Evolutionary conservation across 1,140 invertebrate genomes (phyloP).

Genomic region (Drosophila virilis): DNA sequence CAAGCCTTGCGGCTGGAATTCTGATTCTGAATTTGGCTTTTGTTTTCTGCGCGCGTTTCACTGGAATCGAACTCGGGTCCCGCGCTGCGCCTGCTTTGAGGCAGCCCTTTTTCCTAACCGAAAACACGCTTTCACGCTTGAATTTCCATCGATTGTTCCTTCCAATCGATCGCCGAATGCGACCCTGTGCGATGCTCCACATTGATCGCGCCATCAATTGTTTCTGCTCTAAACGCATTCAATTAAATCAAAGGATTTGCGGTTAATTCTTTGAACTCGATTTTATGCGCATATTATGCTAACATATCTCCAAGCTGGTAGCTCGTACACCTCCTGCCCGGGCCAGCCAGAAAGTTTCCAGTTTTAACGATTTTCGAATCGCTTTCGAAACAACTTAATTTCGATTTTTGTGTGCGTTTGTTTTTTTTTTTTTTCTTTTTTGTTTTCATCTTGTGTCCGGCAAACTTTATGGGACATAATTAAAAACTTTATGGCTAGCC

Average conservation of each 20-base stretch:
- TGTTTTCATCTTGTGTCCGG: conserved; percentile 49
- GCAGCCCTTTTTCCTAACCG: conserved; percentile 4
- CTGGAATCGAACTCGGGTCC: background rate
- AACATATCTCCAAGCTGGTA: background rate
- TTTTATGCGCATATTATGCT: background rate
- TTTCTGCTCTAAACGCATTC: background rate
- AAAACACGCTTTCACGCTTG: conserved; percentile 58
- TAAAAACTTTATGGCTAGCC: conserved; percentile 64
- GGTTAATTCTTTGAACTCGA: background rate
- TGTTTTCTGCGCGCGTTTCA: background rate
- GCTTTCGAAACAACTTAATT: conserved; percentile 48
- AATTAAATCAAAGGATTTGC: background rate
- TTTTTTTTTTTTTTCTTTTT: conserved; percentile 38
- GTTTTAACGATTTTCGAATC: conserved; percentile 45
- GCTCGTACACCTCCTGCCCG: background rate
- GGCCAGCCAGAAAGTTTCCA: background rate
- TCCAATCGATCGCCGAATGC: conserved; percentile 25
- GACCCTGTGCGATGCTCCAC: background rate
- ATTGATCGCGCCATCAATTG: conserved; percentile 9
- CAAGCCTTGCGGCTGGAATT: conserved; percentile 55
- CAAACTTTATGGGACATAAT: conserved; percentile 51
- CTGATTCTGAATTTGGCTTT: conserved; percentile 30
- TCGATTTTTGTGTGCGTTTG: conserved; percentile 11
- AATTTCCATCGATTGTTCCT: conserved; percentile 55
- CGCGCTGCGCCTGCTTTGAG: background rate